A percentile compares a stretch with the other conserved stretches of the same genome.
These are phyloP conservation scores for Ophion costatus DNA, from an alignment of 2,888 invertebrate genomes.

Conservation along the genomic window DNA sequence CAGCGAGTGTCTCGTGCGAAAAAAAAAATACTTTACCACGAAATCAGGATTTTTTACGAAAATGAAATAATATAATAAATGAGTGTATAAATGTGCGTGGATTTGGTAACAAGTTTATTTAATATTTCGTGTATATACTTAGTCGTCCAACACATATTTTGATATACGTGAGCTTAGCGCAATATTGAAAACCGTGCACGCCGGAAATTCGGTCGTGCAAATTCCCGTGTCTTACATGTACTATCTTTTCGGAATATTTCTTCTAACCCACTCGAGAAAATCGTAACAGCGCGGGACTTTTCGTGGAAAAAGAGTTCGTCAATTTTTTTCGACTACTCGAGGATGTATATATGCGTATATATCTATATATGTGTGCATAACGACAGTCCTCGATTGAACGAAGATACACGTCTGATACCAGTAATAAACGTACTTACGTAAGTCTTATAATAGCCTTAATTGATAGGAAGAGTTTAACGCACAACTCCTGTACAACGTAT, in stretches of 20 bases:
- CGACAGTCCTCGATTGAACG: not conserved
- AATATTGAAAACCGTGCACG: not conserved
- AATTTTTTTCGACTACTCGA: not conserved
- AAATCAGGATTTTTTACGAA: not conserved
- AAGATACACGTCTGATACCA: not conserved
- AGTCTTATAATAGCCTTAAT: constrained; percentile 8
- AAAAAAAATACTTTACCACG: not conserved
- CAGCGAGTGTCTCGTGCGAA: not conserved
- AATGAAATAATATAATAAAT: constrained; percentile 8
- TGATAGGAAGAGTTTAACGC: constrained; percentile 23
- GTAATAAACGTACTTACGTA: constrained; percentile 9
- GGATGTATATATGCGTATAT: not conserved
- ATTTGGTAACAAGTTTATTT: constrained; percentile 16
- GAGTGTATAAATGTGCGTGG: not conserved
- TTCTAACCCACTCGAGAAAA: not conserved
- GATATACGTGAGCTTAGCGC: not conserved
- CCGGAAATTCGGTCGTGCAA: not conserved
- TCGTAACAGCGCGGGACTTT: not conserved
- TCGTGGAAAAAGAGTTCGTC: not conserved
- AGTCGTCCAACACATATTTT: constrained; percentile 7
- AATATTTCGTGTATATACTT: constrained; percentile 2
- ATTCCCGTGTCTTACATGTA: not conserved
- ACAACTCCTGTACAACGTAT: constrained; percentile 18
- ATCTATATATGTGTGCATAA: not conserved
- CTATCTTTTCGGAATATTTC: not conserved